phyloP scores from a whole-genome alignment of 2,888 invertebrate species.

The Gryllus longicercus region DNA sequence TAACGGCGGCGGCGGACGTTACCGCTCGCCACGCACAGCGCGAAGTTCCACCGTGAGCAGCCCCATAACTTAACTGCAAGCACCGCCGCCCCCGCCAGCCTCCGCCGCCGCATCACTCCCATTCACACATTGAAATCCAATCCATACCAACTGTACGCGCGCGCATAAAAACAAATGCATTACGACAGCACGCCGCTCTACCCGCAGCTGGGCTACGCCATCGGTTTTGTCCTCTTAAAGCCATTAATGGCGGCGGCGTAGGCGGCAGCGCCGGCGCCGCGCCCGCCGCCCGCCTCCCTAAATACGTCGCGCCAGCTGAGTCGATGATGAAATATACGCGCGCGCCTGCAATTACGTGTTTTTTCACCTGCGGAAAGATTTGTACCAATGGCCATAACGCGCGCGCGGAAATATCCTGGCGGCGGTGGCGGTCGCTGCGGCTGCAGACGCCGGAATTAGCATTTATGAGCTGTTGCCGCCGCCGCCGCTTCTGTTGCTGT shows the following conservation, averaged over 20 bases:
- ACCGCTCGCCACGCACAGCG: not conserved
- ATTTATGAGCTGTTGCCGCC: too few relatives aligned
- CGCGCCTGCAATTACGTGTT: not conserved
- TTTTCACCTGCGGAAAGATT: not conserved
- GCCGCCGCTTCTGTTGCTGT: too few relatives aligned
- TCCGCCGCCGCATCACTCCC: not conserved
- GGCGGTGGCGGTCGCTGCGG: not conserved
- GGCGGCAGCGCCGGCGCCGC: not conserved
- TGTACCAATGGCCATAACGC: slow-evolving; percentile 17
- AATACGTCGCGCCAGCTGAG: not conserved
- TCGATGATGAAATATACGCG: slow-evolving; percentile 6
- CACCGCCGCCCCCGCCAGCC: not conserved
- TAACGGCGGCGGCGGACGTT: not conserved
- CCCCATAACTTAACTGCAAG: not conserved
- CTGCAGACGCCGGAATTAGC: not conserved
- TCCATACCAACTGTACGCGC: slow-evolving; percentile 7
- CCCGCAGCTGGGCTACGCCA: not conserved
- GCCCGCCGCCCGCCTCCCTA: not conserved
- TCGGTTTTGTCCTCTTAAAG: slow-evolving; percentile 17
- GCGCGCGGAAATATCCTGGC: not conserved
- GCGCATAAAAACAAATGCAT: slow-evolving; percentile 10
- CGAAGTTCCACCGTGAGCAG: not conserved
- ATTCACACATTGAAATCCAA: slow-evolving; percentile 17
- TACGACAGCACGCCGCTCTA: not conserved
- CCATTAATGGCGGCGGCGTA: not conserved